phyloP scores from a whole-genome alignment of 2,113 vertebrate genomes.

The Grallaria varia region DNA sequence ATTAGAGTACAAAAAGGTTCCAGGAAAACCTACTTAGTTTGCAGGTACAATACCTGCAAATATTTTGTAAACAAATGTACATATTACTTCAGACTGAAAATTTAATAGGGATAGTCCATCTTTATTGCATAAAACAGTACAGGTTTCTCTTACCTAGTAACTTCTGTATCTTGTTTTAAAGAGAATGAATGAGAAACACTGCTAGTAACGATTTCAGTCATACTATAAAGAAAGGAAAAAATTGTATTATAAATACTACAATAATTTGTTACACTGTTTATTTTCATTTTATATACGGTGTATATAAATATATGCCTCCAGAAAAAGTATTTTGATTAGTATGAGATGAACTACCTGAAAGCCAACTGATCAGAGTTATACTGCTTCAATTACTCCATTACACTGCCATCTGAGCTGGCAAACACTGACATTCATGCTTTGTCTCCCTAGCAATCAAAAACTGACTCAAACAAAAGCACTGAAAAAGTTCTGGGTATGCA shows the following conservation, averaged over 20 bases:
- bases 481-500: background rate
- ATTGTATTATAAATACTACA: background rate
- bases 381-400: background rate
- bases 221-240: conserved; percentile 13
- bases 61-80: background rate
- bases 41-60: background rate
- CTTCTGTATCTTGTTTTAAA: conserved; percentile 27
- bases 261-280: background rate
- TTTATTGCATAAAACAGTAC: background rate
- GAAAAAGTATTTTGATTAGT: background rate
- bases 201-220: background rate
- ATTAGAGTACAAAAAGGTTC: background rate
- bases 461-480: conserved; percentile 48
- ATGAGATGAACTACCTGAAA: background rate
- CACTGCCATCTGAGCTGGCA: conserved; percentile 30
- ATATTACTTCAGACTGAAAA: background rate
- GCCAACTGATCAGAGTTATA: background rate
- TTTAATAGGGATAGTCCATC: background rate
- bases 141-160: conserved; percentile 60
- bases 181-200: background rate
- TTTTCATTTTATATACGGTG: background rate
- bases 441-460: conserved; percentile 69
- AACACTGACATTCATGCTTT: conserved; percentile 42
- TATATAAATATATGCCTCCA: accelerated
- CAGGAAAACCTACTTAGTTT: background rate